Evolutionary conservation across 2,888 invertebrate genomes (phyloP).

Genomic region (Cartodere bifasciata): DNA sequence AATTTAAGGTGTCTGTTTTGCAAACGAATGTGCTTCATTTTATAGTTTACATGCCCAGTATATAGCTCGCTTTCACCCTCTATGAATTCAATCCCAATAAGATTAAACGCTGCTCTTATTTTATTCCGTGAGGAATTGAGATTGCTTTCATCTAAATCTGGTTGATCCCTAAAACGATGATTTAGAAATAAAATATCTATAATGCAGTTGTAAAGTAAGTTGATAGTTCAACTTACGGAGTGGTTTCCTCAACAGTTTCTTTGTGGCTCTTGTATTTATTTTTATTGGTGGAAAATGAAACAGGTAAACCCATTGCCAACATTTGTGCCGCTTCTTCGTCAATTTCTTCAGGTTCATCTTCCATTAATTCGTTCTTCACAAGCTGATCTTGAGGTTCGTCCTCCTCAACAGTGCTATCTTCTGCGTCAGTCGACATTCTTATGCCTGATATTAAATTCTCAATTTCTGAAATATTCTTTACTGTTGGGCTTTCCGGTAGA

Average conservation of each 20-base stretch:
- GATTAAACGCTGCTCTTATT: slow-evolving; percentile 49
- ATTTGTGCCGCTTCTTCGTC: slow-evolving; percentile 18
- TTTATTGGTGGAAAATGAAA: too few relatives aligned
- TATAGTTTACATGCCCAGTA: slow-evolving; percentile 49
- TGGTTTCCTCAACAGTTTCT: too few relatives aligned
- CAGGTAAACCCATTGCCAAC: slow-evolving; percentile 28
- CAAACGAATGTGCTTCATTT: slow-evolving; percentile 45
- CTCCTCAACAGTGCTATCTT: slow-evolving; percentile 21
- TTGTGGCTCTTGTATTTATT: too few relatives aligned
- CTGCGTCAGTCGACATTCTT: slow-evolving; percentile 14
- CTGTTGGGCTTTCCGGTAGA: too few relatives aligned
- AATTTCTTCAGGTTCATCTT: slow-evolving; percentile 12
- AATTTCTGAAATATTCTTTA: too few relatives aligned
- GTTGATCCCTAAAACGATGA: too few relatives aligned
- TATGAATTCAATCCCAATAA: slow-evolving; percentile 44
- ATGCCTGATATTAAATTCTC: too few relatives aligned
- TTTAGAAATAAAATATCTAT: too few relatives aligned
- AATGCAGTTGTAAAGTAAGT: not conserved
- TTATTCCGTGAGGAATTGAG: slow-evolving; percentile 29
- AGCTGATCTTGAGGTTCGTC: slow-evolving; percentile 29
- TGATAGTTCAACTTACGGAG: too few relatives aligned
- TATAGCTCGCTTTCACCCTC: slow-evolving; percentile 29
- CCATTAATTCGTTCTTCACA: slow-evolving; percentile 17
- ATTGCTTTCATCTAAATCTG: not conserved
- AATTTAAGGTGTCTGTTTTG: slow-evolving; percentile 45